phyloP scores from a whole-genome alignment of 2,113 vertebrate species.

The Perognathus longimembris region DNA sequence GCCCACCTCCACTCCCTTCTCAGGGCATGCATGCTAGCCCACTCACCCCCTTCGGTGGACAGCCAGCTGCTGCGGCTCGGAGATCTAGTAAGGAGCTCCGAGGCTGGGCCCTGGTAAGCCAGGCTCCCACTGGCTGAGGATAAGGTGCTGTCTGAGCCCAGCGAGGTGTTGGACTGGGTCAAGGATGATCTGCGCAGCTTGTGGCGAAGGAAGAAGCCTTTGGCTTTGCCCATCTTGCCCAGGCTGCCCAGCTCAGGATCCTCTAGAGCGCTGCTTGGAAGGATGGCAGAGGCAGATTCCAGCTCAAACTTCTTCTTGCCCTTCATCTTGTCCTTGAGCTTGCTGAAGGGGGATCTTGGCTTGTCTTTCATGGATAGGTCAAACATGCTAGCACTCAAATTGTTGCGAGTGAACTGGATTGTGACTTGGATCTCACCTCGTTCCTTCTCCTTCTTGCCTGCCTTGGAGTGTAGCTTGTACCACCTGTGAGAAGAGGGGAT shows the following conservation, averaged over 20 bases:
- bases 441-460: conserved; percentile 97
- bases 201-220: conserved; percentile 93
- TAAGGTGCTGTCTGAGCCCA: conserved; percentile 96
- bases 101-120: conserved; percentile 89
- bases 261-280: conserved; percentile 91
- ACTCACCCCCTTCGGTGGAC: conserved; percentile 92
- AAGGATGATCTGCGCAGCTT: conserved; percentile 94
- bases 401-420: conserved; percentile 95
- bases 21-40: rapidly evolving
- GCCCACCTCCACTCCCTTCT: neutral
- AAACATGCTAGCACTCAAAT: conserved; percentile 97
- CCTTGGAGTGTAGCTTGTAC: conserved; percentile 95
- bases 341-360: conserved; percentile 92
- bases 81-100: conserved; percentile 86
- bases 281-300: conserved; percentile 91
- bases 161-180: conserved; percentile 94
- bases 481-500: conserved; percentile 86
- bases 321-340: conserved; percentile 95
- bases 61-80: conserved; percentile 93
- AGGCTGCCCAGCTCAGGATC: conserved; percentile 90
- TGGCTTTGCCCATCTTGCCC: conserved; percentile 89
- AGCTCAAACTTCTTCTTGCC: conserved; percentile 91
- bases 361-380: conserved; percentile 97
- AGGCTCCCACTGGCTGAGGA: conserved; percentile 93
- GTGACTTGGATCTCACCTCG: conserved; percentile 95